Base-by-base conservation (phyloP, 2,113 vertebrate species). In the Gadus chalcogrammus region DNA sequence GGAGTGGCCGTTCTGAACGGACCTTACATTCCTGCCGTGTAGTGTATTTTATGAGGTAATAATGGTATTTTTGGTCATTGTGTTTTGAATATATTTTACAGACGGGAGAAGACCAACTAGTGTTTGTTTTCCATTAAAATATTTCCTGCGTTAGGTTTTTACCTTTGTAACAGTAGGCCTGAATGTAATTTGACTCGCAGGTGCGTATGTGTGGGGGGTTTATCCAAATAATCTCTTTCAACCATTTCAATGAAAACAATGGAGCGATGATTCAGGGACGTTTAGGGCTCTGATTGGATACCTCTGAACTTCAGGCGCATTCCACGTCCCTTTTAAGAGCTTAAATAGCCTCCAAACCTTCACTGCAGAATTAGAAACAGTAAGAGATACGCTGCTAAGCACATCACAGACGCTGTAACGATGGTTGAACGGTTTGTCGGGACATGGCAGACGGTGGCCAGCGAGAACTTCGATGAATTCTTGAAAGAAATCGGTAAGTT, bases 401-500 rank as follows among this genome's bases (percentile, higher is more conserved):
- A 31, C n/a, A 4, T 15, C 42, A 16, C 3, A 42, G 22, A 0
- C 48, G 1, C 31, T 15, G 4, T 22, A n/a, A 89, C 78, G 0
- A 98, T 98, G 96, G 94, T 94, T 63, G 95, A 95, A 17, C 88
- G 88, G 71, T 95, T 98, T 84, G 75, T 97, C 18, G 96, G 95
- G 61, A 95, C 93, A 35, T 99, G 96, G 97, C 97, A 94, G 79
- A 94, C 98, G 58, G 1, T 93, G 72, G 88, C 90, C 89, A 97
- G 94, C 1, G 95, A 98, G 53, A 92, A 94, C 75, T 96, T 98
- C 73, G 93, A 97, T 73, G 95, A 95, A 67, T 99, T 97, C 78
- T 96, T 98, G 96, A 97, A 95, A 75, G 94, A 93, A 78, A 67
- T 97, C 35, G 96, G 96, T 98, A 87, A 90, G 95, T 81, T 7